Base-by-base conservation (phyloP, 2,888 invertebrate species). In the Cynaeus angustus region DNA sequence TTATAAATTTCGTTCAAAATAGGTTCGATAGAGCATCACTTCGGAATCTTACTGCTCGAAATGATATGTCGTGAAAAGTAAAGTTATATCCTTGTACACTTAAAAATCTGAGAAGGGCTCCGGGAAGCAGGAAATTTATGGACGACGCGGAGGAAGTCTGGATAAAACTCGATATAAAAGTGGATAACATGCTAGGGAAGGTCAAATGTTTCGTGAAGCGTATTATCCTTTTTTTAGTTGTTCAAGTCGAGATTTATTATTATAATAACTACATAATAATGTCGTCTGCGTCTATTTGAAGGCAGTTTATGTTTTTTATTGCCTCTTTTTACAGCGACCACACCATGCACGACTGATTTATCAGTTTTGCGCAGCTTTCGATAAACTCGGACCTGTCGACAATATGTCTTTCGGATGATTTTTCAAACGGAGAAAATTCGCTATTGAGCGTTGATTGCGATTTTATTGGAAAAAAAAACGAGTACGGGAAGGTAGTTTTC, bases 181-280 rank as follows among this genome's bases (percentile, higher is more conserved):
- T 74, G 78, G 78, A 76, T 78, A 78, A 77, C 73, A 75, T 75
- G 74, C 69, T 71, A 71, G 77, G 78, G 79, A 76, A 78, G 78
- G 79, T 78, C 80, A 80, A 78, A 79, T 80, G 79, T 77, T 77
- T 78, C 72, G 72, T 75, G 77, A 72, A 79, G 78, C 78, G 78
- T 77, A 79, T 74, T 76, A 79, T 77, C 75, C 75, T 77, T 80
- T 79, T 79, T 74, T 75, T 74, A 74, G 75, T 75, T 72, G 71
- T 72, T 69, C 67, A 74, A 76, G 64, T 71, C 72, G 72, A 80
- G 80, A 81, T 81, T 82, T 82, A 82, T 82, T 75, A 77, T 81
- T 78, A 80, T 80, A 81, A 81, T 81, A 81, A 82, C 80, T 81
- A 80, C 80, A 81, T 80, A 79, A 81, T 81, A 81, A 81, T 80